These are phyloP conservation scores for Drosophila leontia DNA, from an alignment of 1,140 invertebrate genomes.

Conservation along the genomic window DNA sequence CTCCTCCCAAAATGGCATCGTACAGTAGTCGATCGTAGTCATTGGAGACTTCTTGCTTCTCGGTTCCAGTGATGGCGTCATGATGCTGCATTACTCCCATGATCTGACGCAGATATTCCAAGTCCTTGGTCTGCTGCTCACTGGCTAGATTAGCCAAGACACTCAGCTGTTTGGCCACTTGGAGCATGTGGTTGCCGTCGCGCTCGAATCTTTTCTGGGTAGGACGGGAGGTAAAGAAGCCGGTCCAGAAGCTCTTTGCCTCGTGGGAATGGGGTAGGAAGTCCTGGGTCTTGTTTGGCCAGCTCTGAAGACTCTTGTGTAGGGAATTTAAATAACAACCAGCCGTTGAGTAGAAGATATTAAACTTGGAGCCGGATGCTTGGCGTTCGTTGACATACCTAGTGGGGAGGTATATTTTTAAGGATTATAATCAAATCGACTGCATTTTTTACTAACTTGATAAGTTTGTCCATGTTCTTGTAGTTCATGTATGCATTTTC, in stretches of 20 bases:
- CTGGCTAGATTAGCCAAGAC: constrained; percentile 71
- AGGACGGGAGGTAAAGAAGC: constrained; percentile 96
- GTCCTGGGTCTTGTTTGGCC: constrained; percentile 91
- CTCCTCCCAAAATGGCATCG: constrained; percentile 58
- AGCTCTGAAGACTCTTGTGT: constrained; percentile 88
- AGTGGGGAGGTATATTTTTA: too few species aligned
- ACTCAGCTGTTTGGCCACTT: constrained; percentile 88
- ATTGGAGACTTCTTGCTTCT: constrained; percentile 94
- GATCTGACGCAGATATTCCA: constrained; percentile 76
- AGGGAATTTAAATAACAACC: constrained; percentile 96
- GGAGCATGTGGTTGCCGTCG: constrained; percentile 91
- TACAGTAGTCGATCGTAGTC: constrained; percentile 90
- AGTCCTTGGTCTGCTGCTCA: constrained; percentile 53
- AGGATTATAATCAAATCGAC: not conserved
- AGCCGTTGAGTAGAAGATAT: constrained; percentile 88
- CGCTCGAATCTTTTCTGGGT: constrained; percentile 93
- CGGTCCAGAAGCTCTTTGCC: constrained; percentile 95
- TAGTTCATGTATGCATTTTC: constrained; percentile 94
- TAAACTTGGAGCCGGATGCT: constrained; percentile 87
- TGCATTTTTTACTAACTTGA: constrained; percentile 87
- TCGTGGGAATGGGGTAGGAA: constrained; percentile 97
- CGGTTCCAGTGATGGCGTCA: constrained; percentile 94
- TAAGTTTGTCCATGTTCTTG: constrained; percentile 95
- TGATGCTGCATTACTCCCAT: constrained; percentile 97
- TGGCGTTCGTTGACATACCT: constrained; percentile 86